These are phyloP conservation scores for Parotocinclus haroldoi DNA, from an alignment of 2,797 vertebrate species.

Conservation along the genomic window DNA sequence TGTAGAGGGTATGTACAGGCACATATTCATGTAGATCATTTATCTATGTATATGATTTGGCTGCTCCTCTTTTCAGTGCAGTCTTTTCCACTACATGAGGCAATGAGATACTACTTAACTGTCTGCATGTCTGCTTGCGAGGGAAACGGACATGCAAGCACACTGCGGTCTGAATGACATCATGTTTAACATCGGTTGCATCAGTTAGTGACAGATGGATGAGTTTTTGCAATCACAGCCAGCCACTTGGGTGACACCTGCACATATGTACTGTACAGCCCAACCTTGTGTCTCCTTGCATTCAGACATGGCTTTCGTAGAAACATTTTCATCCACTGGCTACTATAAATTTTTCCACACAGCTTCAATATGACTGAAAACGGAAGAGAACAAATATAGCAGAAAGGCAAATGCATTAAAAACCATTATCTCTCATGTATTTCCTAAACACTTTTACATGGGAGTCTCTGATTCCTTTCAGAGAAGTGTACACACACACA, in stretches of 20 bases:
- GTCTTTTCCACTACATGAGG: too few relatives aligned
- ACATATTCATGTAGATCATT: too few relatives aligned
- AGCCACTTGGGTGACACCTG: conserved; percentile 23
- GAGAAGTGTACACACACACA: conserved; percentile 1
- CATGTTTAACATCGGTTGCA: conserved; percentile 52
- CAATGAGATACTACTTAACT: too few relatives aligned
- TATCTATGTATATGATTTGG: too few relatives aligned
- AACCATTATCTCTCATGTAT: conserved; percentile 23
- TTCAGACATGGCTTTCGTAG: too few relatives aligned
- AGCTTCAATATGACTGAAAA: conserved; percentile 2
- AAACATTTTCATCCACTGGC: conserved; percentile 10
- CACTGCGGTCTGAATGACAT: conserved; percentile 41
- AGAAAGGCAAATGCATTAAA: conserved; percentile 10
- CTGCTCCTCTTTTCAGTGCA: too few relatives aligned
- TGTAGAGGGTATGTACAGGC: too few relatives aligned
- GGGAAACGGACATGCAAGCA: too few relatives aligned
- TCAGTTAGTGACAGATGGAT: conserved; percentile 39
- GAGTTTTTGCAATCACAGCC: conserved; percentile 45
- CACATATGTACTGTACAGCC: conserved; percentile 7
- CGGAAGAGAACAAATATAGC: neutral
- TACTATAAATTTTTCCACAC: neutral
- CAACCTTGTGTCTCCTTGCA: too few relatives aligned
- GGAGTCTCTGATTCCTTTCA: conserved; percentile 10
- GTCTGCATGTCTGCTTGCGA: too few relatives aligned
- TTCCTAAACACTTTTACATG: conserved; percentile 31